Evolutionary conservation across 2,113 vertebrate species (phyloP), one percentile per base, ranked within the genome.

Genomic region (Amblyopsis rosae): DNA sequence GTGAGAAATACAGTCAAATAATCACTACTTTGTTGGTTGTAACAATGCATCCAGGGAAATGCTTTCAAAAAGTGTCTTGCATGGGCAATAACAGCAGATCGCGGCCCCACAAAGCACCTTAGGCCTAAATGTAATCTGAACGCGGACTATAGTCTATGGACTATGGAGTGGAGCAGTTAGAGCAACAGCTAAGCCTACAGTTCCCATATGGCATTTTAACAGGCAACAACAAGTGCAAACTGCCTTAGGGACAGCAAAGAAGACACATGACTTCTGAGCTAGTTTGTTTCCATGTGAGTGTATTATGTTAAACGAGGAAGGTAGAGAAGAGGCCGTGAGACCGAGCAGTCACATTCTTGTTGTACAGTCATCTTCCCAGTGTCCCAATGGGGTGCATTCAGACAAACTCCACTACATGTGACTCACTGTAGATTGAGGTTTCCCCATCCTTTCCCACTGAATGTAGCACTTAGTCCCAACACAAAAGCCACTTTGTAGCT

Each of bases 51-150:
- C 73, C 50, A 26, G 33, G 62, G 77, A 65, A 73, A 70, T 69
- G 58, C 79, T 86, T 86, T 87, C 75, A 60, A 26, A 26, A 26
- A 26, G 1, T 2, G 26, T 26, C 26, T 26, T 2, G 26, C 66
- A 62, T 46, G 67, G 72, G 59, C 62, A 79, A 86, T 62, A 83
- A 81, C 68, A 77, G 68, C 70, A 82, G 75, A 72, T 75, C 50
- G 54, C 19, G 65, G 68, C 72, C 62, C 80, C 83, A 82, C 73
- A 91, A 93, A 93, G 86, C 80, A 83, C 3, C 0, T 26, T 26
- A 26, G 26, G 86, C 81, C 91, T 90, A 91, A 50, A 79, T 69
- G 65, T 90, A 91, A 92, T 90, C 89, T 87, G 76, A 45, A 45
- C 65, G 26, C 2, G 83, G 86, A 80, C 87, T 79, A 85, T 85